Evolutionary conservation across 1,140 invertebrate genomes (phyloP).

Genomic region (Drosophila santomea): DNA sequence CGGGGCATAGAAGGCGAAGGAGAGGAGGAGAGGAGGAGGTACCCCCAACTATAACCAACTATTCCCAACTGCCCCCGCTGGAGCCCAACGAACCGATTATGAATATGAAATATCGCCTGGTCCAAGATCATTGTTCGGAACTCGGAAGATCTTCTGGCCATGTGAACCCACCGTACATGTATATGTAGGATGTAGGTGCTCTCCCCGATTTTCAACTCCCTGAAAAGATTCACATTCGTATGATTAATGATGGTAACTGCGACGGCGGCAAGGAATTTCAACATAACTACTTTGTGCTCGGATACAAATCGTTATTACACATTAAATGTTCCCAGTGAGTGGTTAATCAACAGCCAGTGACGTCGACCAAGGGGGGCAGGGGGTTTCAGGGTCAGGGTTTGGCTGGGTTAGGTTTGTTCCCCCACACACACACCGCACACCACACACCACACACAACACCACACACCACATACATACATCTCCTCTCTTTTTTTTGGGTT

Average conservation of each 20-base stretch:
- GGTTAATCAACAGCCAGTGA: constrained; percentile 80
- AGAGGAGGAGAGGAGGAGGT: not conserved
- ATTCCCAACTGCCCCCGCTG: constrained; percentile 6
- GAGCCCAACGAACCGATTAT: constrained; percentile 63
- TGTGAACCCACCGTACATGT: constrained; percentile 23
- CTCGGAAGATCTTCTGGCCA: constrained; percentile 48
- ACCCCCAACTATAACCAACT: not conserved
- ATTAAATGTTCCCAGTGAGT: constrained; percentile 85
- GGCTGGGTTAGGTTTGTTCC: constrained; percentile 10
- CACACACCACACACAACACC: too few species aligned
- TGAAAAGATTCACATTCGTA: constrained; percentile 81
- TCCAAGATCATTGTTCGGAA: constrained; percentile 72
- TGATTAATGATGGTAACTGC: constrained; percentile 74
- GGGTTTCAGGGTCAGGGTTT: constrained; percentile 66
- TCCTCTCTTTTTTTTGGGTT: constrained; percentile 13
- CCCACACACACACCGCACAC: not conserved
- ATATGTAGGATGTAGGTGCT: constrained; percentile 61
- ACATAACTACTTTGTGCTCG: constrained; percentile 82
- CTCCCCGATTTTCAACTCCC: constrained; percentile 23
- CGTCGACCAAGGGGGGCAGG: not conserved
- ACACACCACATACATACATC: too few species aligned
- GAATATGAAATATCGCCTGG: constrained; percentile 74
- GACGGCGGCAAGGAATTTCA: constrained; percentile 77
- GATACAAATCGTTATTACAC: constrained; percentile 85
- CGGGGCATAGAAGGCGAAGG: constrained; percentile 67